Evolutionary conservation across 2,113 vertebrate genomes (phyloP), one percentile per base, ranked within the genome.

Genomic region (Sorex fumeus): DNA sequence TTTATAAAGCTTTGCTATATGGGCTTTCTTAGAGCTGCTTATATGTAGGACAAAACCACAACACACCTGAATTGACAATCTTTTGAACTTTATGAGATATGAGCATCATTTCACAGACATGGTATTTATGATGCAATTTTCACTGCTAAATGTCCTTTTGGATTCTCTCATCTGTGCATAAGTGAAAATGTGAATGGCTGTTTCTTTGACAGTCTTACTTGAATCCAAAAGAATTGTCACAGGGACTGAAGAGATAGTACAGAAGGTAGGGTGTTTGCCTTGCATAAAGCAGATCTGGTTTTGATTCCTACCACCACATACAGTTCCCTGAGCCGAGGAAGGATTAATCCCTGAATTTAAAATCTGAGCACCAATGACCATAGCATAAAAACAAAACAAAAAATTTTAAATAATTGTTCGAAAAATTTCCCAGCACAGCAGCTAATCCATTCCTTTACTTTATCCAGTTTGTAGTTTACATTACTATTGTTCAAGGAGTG

Each of bases 391-490:
- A 50, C 47, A 10, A 10, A 10, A 10, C 8, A 25, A 23, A 25
- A 93, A 75, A 71, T n/a, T 89, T 25, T 82, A 67, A 89, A 66
- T 77, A 72, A 18, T 81, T 69, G 30, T 57, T 8, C 16, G 64
- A 43, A 70, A 70, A 89, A 64, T 23, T 50, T 75, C 47, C 81
- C 8, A 32, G 12, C n/a, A 78, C n/a, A 53, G 4, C 34, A 64
- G 4, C 27, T 43, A 32, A 21, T 50, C 15, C 50, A 40, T 30
- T 9, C 69, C 67, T 4, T 43, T 82, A 15, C 53, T 66, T 67
- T 25, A 88, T 72, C 82, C 45, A 57, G 12, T 62, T 40, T 40
- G 10, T 13, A 69, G 12, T 75, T 88, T 86, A 25, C n/a, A 62
- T 75, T 74, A 23, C 8, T 69, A 3, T 11, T 92, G 12, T 50